Conservation (phyloP, 2,888 invertebrate genomes). For the Carabus problematicus region DNA sequence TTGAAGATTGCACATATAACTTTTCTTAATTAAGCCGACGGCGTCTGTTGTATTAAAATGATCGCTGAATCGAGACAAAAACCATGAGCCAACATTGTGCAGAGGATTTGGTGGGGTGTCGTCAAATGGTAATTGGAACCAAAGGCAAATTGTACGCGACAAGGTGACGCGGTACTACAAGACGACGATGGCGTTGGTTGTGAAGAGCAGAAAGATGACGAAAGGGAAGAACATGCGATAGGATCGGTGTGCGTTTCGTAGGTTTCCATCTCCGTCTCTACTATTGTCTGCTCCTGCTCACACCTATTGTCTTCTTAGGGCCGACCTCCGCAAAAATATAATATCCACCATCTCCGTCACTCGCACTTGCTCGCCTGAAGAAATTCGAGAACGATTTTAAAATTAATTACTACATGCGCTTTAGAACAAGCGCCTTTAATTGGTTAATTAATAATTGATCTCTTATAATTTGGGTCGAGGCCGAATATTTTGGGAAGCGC, state of each 20-base stretch:
- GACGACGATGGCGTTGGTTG: neutral
- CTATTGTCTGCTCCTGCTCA: too few relatives aligned
- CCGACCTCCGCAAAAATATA: too few relatives aligned
- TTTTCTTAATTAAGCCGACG: too few relatives aligned
- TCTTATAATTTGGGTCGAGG: conserved; percentile 41
- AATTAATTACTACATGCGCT: conserved; percentile 41
- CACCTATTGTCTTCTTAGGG: too few relatives aligned
- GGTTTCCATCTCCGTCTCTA: conserved; percentile 7
- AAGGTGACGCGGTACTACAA: conserved; percentile 19
- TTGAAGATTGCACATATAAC: too few relatives aligned
- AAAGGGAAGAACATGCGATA: neutral
- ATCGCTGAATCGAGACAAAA: too few relatives aligned
- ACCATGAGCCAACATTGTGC: too few relatives aligned
- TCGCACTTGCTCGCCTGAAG: conserved; percentile 30
- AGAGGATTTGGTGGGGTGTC: conserved; percentile 19
- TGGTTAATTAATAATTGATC: conserved; percentile 42
- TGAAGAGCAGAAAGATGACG: neutral
- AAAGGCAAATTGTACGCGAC: conserved; percentile 37
- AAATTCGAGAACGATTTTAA: conserved; percentile 38
- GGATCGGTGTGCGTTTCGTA: conserved; percentile 29
- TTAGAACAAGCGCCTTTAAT: conserved; percentile 38
- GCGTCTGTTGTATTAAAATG: too few relatives aligned
- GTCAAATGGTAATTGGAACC: conserved; percentile 38
- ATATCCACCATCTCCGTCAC: conserved; percentile 5
- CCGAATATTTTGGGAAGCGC: conserved; percentile 23